Base-by-base conservation (phyloP, 2,797 vertebrate genomes). In the Xenopus petersii region DNA sequence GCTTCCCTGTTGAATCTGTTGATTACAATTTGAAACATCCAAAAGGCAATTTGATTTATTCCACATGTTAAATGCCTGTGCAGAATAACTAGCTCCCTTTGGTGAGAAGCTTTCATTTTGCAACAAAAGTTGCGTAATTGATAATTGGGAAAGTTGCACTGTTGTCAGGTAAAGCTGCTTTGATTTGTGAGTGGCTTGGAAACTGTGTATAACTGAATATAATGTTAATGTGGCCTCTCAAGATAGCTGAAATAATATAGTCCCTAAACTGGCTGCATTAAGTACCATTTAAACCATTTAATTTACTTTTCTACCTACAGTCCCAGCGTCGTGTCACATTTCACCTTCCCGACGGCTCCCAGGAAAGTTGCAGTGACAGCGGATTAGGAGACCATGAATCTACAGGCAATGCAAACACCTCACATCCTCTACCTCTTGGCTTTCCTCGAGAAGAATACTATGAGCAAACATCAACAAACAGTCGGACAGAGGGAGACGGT, bases 311-410 rank as follows among this genome's bases (percentile, higher is more conserved):
- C 82, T 82, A 71, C 71, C 84, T 87, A 81, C 86, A 98, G 94
- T 93, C 93, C 49, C 96, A 98, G 87, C 93, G 96, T 60, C 95
- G 91, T 1, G 97, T 98, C 86, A 99, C 96, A 11, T 99, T 99
- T 91, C 95, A 98, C 86, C 93, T 99, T 26, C 97, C 96, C 0
- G 96, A 98, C 30, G 94, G 95, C 74, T 96, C 95, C 87, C 97
- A 98, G 91, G 96, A 98, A 91, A 97, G 94, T 82, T 95, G 92
- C 88, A 96, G 91, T 61, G 95, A 97, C 90, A 96, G 94, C 58
- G 94, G 95, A 26, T 89, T 96, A 15, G 94, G 94, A 59, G 95
- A 98, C 79, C 93, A 91, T 0, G 95, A 98, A 79, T 86, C 89
- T 24, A 60, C 64, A 0, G 91, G 86, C 75, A 91, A 93, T 83